Base-by-base conservation (phyloP, 2,113 vertebrate species). In the Bubo bubo region DNA sequence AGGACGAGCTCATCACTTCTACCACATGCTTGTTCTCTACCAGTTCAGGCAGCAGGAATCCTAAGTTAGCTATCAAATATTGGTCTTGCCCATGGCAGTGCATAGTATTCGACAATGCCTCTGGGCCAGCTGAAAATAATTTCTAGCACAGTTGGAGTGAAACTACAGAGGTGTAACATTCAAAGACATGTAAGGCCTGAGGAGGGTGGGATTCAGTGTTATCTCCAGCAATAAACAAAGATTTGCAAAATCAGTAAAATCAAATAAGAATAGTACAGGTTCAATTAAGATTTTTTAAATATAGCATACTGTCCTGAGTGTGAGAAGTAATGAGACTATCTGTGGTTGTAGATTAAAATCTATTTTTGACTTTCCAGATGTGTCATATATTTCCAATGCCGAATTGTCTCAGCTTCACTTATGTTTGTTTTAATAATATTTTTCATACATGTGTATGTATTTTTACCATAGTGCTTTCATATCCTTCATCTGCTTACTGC, bases 1-100 rank as follows among this genome's bases (percentile, higher is more conserved):
- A 97, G 96, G 95, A 95, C 93, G 94, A 96, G 81, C 92, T 97
- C 97, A 96, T 97, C 91, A 83, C 94, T 97, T 97, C 95, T 96
- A 86, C 95, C 95, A 91, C 93, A 92, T 97, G 94, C 97, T 97
- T 97, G 94, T 95, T 97, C 92, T 95, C 92, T 95, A 97, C 97
- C 95, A 96, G 93, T 72, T 96, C 92, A 96, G 97, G 63, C 95
- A 98, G 91, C 91, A 97, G 80, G 79, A 97, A 90, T 95, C 95
- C 84, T 77, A 93, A 96, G 88, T 83, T 84, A 95, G 63, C 92
- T 97, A 83, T 98, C 96, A 96, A 97, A 95, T 95, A 94, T 79
- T 94, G 96, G 88, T 88, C 89, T 98, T 94, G 88, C 80, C 97
- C 14, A 53, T 96, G 96, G 95, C 92, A 73, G 86, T 26, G 1